Evolutionary conservation across 2,888 invertebrate species (phyloP).

Genomic region (Melinopterus prodromus): DNA sequence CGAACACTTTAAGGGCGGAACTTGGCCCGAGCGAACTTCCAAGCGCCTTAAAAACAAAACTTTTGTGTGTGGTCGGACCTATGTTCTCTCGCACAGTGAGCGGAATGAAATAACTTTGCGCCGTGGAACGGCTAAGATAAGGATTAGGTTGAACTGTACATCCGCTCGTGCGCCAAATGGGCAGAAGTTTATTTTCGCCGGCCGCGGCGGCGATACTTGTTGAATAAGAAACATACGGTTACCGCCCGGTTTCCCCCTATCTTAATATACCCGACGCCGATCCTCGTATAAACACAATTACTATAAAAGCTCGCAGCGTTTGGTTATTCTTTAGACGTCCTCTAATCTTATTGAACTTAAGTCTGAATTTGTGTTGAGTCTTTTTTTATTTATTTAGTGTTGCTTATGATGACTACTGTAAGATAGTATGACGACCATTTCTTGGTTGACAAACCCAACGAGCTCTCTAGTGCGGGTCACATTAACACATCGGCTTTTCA

Average conservation of each 20-base stretch:
- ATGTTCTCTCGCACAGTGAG: background rate
- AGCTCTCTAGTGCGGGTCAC: too few species aligned
- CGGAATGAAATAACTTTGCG: slow-evolving; percentile 4
- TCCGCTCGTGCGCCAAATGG: slow-evolving; percentile 4
- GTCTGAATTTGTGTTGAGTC: background rate
- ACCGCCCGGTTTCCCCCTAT: background rate
- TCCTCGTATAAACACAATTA: background rate
- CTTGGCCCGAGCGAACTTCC: background rate
- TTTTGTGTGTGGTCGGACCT: background rate
- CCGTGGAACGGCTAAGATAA: background rate
- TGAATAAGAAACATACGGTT: slow-evolving; percentile 1
- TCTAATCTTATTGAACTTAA: background rate
- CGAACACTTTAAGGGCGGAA: background rate
- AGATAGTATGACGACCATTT: background rate
- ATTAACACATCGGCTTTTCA: too few species aligned
- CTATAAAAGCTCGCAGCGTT: background rate
- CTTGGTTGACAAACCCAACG: too few species aligned
- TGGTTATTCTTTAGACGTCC: background rate
- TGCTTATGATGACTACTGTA: background rate
- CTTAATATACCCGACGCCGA: background rate
- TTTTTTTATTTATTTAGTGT: background rate
- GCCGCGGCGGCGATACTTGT: background rate
- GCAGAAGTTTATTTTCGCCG: background rate
- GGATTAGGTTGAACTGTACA: background rate
- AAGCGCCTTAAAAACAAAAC: slow-evolving; percentile 4